Conservation (phyloP, 2,797 vertebrate genomes). For the Eulemur coronatus region DNA sequence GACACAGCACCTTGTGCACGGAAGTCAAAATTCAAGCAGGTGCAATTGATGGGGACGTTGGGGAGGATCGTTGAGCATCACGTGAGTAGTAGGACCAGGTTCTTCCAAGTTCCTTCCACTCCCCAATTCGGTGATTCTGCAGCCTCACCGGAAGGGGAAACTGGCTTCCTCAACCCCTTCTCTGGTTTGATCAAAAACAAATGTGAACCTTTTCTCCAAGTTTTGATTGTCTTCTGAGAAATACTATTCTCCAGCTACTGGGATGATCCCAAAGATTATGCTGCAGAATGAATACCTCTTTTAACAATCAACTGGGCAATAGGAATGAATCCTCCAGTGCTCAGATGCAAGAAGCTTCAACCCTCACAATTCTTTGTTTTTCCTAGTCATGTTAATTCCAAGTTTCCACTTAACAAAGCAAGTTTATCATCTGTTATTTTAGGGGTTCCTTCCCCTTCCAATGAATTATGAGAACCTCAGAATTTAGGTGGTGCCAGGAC, state of each 20-base stretch:
- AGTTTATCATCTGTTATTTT: not conserved
- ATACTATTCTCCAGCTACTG: not conserved
- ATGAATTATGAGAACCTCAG: not conserved
- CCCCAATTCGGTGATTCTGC: not conserved
- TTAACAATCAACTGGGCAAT: not conserved
- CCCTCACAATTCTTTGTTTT: not conserved
- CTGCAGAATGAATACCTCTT: not conserved
- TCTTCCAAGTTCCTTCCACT: not conserved
- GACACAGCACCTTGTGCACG: not conserved
- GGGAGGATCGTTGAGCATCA: not conserved
- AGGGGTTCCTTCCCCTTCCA: not conserved
- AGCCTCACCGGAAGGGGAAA: not conserved
- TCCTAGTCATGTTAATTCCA: not conserved
- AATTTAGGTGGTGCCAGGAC: not conserved
- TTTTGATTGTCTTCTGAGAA: conserved; percentile 9
- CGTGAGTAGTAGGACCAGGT: not conserved
- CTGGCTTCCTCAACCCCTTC: not conserved
- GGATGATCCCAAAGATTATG: not conserved
- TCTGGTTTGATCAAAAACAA: not conserved
- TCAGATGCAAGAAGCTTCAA: not conserved
- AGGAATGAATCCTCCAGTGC: not conserved
- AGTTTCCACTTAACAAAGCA: not conserved
- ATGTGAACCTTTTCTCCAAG: not conserved
- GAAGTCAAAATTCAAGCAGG: not conserved
- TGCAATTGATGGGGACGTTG: not conserved